phyloP scores from a whole-genome alignment of 2,888 invertebrate genomes.

The Pterostichus madidus region DNA sequence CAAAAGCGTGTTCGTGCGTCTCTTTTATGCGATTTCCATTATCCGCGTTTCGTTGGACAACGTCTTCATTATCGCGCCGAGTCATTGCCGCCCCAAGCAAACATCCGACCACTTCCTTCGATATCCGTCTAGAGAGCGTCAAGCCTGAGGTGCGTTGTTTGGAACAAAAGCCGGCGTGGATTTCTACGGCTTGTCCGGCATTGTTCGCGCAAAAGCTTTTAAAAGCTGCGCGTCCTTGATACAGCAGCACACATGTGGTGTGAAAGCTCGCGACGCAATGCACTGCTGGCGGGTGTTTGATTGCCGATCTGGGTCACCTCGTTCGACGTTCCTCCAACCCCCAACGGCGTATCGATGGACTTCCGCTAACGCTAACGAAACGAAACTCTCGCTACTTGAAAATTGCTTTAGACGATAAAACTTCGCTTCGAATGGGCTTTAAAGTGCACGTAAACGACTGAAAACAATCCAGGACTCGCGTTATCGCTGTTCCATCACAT shows the following conservation, averaged over 20 bases:
- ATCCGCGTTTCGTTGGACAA: conserved; percentile 1
- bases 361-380: background rate
- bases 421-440: background rate
- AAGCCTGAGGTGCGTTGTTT: background rate
- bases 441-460: no score
- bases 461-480: no score
- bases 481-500: no score
- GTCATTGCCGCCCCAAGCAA: background rate
- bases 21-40: conserved; percentile 53
- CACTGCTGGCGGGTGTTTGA: conserved; percentile 32
- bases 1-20: background rate
- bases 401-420: conserved; percentile 7
- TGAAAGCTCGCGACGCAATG: conserved; percentile 19
- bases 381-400: background rate
- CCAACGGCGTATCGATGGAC: conserved; percentile 17
- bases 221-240: conserved; percentile 58
- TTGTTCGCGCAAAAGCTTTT: conserved; percentile 63
- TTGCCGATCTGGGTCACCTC: conserved; percentile 52
- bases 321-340: background rate
- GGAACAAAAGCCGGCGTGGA: conserved; percentile 2
- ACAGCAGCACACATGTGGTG: conserved; percentile 40
- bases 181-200: conserved; percentile 26
- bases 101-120: conserved; percentile 36
- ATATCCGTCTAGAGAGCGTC: conserved; percentile 1
- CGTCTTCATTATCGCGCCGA: conserved; percentile 48